These are phyloP conservation scores for Lutraria rhynchaena DNA, from an alignment of 1,140 invertebrate genomes.

Conservation along the genomic window DNA sequence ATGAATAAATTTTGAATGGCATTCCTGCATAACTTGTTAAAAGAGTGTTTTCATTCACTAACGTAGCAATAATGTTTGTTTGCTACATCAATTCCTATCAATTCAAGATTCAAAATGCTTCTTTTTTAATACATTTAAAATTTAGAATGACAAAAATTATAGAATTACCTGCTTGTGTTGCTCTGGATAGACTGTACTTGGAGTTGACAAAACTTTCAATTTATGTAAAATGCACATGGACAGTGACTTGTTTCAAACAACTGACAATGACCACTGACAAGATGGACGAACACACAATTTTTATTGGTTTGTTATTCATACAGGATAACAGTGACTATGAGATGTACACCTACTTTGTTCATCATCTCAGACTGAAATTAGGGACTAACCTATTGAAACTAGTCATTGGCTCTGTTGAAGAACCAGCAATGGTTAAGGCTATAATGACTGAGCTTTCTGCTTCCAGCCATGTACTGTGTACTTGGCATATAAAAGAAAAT, in stretches of 20 bases:
- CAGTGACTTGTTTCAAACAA: conserved; percentile 10
- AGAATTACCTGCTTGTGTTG: conserved; percentile 17
- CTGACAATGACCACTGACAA: not conserved
- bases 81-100: too few species aligned
- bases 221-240: conserved; percentile 31
- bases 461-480: too few species aligned
- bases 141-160: conserved; percentile 4
- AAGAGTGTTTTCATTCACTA: too few species aligned
- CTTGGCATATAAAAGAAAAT: conserved; percentile 24
- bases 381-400: too few species aligned
- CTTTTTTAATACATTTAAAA: too few species aligned
- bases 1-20: too few species aligned
- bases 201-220: conserved; percentile 27
- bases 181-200: conserved; percentile 17
- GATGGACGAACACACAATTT: too few species aligned
- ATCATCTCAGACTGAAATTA: too few species aligned
- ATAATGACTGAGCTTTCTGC: conserved; percentile 9
- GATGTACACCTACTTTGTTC: conserved; percentile 10
- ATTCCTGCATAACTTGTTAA: too few species aligned
- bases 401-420: conserved; percentile 43
- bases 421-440: conserved; percentile 48
- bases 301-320: too few species aligned
- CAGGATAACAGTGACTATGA: conserved; percentile 28
- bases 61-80: too few species aligned
- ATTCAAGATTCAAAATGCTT: too few species aligned